These are phyloP conservation scores for Leucania comma DNA, from an alignment of 2,888 invertebrate species.

Conservation along the genomic window DNA sequence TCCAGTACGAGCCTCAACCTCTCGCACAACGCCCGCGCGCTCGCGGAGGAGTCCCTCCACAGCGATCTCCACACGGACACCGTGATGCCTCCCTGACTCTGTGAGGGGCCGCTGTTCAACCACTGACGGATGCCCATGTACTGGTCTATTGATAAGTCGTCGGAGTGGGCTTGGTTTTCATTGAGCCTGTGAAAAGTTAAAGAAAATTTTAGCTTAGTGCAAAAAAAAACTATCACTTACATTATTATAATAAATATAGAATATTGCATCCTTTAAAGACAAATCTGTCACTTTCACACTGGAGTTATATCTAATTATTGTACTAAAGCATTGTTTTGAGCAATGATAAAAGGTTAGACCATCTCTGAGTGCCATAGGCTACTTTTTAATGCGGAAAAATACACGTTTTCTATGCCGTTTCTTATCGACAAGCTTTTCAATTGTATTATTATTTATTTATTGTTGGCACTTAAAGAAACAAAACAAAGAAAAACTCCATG, in stretches of 20 bases:
- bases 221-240: neutral
- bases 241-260: neutral
- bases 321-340: too few species aligned
- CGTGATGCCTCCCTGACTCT: constrained; percentile 66
- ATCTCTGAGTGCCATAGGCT: too few species aligned
- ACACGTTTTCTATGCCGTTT: too few species aligned
- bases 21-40: constrained; percentile 94
- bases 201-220: neutral
- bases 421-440: neutral
- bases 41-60: constrained; percentile 88
- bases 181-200: constrained; percentile 68
- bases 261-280: neutral
- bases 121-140: constrained; percentile 81
- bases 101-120: constrained; percentile 68
- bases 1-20: constrained; percentile 98
- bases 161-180: constrained; percentile 66
- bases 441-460: too few species aligned
- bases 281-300: too few species aligned
- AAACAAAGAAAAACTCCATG: too few species aligned
- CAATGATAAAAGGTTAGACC: too few species aligned
- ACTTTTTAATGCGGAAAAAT: too few species aligned
- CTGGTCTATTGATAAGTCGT: constrained; percentile 78
- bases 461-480: too few species aligned
- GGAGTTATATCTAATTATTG: too few species aligned
- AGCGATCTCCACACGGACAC: constrained; percentile 81